Conservation (phyloP, 2,888 invertebrate species). For the Mimachlamys varia region DNA sequence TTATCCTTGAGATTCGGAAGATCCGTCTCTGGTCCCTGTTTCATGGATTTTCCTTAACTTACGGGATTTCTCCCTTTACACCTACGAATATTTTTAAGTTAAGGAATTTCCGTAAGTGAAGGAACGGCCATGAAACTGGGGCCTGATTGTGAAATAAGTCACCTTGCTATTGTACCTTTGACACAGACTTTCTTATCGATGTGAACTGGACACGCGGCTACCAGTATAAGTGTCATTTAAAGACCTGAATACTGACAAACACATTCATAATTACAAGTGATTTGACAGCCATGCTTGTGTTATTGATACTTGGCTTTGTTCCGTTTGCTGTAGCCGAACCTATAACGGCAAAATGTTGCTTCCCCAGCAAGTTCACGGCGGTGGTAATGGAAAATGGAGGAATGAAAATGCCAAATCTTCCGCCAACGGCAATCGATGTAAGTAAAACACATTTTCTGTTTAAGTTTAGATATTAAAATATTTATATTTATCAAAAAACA, state of each 20-base stretch:
- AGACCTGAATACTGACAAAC: background rate
- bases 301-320: background rate
- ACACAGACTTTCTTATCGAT: conserved; percentile 3
- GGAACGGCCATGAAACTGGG: no score
- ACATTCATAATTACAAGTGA: background rate
- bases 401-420: background rate
- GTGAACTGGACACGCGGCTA: background rate
- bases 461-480: no score
- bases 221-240: background rate
- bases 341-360: background rate
- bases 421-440: background rate
- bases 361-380: background rate
- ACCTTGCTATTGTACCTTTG: background rate
- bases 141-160: background rate
- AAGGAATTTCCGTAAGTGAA: no score
- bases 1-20: no score
- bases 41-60: no score
- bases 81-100: no score
- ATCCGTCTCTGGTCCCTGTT: no score
- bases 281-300: background rate
- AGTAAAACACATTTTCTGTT: background rate
- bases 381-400: background rate
- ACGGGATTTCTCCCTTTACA: no score
- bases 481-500: no score
- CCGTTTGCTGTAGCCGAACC: background rate